phyloP scores from a whole-genome alignment of 2,888 invertebrate genomes.

The Lepidocyrtoides sp. region DNA sequence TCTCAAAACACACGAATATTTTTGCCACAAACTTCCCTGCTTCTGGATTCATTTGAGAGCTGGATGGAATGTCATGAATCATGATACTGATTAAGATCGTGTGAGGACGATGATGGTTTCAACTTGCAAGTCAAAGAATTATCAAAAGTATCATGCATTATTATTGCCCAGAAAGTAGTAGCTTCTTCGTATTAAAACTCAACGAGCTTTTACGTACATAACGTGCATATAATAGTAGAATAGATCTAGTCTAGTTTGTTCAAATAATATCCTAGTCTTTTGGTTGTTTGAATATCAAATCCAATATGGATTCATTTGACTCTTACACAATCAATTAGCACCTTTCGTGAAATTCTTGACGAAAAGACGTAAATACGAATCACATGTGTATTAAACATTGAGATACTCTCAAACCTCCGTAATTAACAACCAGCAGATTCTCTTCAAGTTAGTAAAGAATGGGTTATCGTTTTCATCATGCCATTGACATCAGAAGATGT shows the following conservation, averaged over 20 bases:
- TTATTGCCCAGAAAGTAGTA: too few species aligned
- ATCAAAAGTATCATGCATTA: not conserved
- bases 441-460: too few species aligned
- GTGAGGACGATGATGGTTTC: not conserved
- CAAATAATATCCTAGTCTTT: too few species aligned
- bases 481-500: not conserved
- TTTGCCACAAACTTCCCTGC: not conserved
- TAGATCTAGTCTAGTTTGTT: not conserved
- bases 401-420: too few species aligned
- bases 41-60: not conserved
- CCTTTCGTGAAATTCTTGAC: not conserved
- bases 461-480: not conserved
- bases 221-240: not conserved
- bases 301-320: too few species aligned
- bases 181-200: too few species aligned
- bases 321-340: constrained; percentile 39
- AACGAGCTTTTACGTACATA: not conserved
- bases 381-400: constrained; percentile 7
- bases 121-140: not conserved
- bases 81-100: not conserved
- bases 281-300: too few species aligned
- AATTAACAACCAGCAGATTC: too few species aligned
- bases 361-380: not conserved
- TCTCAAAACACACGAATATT: not conserved
- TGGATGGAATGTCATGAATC: not conserved